Evolutionary conservation across 23 tunicate genomes (phyloP).

Genomic region (Phallusia fumigata): DNA sequence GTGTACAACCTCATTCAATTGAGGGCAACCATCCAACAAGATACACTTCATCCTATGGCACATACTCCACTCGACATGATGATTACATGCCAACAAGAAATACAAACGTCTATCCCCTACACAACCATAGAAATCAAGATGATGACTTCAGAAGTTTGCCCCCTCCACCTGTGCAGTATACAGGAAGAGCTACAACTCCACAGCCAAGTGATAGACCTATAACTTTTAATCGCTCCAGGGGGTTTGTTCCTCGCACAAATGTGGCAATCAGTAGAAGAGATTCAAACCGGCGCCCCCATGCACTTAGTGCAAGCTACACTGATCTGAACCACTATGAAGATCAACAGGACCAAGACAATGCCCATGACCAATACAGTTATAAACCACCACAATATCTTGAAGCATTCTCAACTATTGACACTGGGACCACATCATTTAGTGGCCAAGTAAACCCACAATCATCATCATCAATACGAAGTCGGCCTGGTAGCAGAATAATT

Average conservation of each 20-base stretch:
- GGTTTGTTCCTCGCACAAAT: constrained; percentile 1
- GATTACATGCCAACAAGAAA: background rate
- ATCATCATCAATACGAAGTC: background rate
- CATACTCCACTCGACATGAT: background rate
- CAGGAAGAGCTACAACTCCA: background rate
- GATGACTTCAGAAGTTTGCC: background rate
- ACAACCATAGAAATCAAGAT: background rate
- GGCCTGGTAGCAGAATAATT: background rate
- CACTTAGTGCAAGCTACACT: constrained; percentile 2
- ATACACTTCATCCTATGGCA: background rate
- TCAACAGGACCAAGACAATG: background rate
- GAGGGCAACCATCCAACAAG: background rate
- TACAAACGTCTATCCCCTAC: background rate
- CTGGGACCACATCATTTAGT: background rate
- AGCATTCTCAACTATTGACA: background rate
- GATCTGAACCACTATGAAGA: background rate
- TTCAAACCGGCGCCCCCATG: background rate
- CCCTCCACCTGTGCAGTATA: background rate
- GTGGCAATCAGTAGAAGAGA: background rate
- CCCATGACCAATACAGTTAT: background rate
- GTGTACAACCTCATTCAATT: background rate
- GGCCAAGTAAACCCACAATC: background rate
- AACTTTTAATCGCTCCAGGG: background rate
- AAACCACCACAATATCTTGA: background rate
- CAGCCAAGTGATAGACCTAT: background rate